Conservation (phyloP, 2,797 vertebrate genomes). For the Apodemus agrarius region DNA sequence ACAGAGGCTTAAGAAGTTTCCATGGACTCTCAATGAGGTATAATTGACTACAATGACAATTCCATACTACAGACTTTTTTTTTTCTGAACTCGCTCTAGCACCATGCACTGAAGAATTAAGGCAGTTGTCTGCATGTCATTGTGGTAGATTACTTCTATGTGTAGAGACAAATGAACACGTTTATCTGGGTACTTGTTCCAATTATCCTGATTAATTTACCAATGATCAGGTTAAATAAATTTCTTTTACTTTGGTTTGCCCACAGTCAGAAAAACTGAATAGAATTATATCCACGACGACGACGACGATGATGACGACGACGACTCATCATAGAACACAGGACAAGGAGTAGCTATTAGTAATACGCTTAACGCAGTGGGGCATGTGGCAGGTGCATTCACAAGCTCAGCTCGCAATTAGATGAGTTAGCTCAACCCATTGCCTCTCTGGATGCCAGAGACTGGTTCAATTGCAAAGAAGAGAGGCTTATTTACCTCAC, state of each 20-base stretch:
- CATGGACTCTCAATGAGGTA: background rate
- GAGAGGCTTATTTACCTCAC: background rate
- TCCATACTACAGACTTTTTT: background rate
- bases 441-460: background rate
- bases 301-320: background rate
- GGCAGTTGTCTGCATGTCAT: background rate
- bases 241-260: conserved; percentile 60
- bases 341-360: background rate
- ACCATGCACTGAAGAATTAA: conserved; percentile 13
- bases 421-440: background rate
- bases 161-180: conserved; percentile 44
- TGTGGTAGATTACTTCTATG: conserved; percentile 42
- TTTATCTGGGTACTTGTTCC: conserved; percentile 53
- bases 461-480: background rate
- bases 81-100: background rate
- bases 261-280: background rate
- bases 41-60: conserved; percentile 49
- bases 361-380: background rate
- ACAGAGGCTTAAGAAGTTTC: background rate
- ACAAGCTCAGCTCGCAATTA: conserved; percentile 8
- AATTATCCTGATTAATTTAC: conserved; percentile 57
- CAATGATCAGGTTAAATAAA: conserved; percentile 54
- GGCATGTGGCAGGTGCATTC: background rate
- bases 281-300: conserved; percentile 29
- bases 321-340: conserved; percentile 12